These are phyloP conservation scores for Deilephila elpenor DNA, from an alignment of 2,888 invertebrate species.

Conservation along the genomic window DNA sequence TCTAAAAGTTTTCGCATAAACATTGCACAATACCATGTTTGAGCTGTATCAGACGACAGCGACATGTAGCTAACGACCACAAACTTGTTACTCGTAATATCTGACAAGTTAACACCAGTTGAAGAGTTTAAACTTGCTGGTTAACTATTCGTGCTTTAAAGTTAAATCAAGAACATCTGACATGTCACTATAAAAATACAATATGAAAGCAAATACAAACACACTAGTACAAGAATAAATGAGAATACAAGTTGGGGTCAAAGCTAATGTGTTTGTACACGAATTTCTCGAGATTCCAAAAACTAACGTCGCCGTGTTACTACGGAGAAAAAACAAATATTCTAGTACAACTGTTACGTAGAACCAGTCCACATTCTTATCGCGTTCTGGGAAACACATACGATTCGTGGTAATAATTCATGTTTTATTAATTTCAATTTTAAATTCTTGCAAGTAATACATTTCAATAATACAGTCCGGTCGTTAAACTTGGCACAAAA, in stretches of 20 bases:
- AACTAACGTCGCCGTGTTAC: not conserved
- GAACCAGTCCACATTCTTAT: slow-evolving; percentile 6
- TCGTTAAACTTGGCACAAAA: slow-evolving; percentile 17
- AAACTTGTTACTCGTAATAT: not conserved
- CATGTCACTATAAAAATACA: not conserved
- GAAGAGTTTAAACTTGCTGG: not conserved
- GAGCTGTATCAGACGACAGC: too few species aligned
- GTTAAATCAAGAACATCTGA: not conserved
- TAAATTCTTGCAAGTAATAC: slow-evolving; percentile 12
- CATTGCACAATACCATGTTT: too few species aligned
- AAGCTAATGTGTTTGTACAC: slow-evolving; percentile 12
- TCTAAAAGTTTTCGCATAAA: too few species aligned
- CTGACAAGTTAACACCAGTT: not conserved
- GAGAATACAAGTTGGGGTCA: not conserved
- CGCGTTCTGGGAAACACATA: slow-evolving; percentile 13
- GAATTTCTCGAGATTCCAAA: slow-evolving; percentile 1
- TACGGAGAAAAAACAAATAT: slow-evolving; percentile 19
- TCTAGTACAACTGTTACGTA: not conserved
- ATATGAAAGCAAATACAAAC: not conserved
- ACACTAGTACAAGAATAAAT: not conserved
- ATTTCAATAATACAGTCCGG: slow-evolving; percentile 12
- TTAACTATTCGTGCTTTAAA: not conserved
- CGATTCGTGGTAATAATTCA: slow-evolving; percentile 15
- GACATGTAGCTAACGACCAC: too few species aligned
- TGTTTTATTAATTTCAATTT: slow-evolving; percentile 21